Base-by-base conservation (phyloP, 92 coral and sea anemone species). In the Montipora capitata region DNA sequence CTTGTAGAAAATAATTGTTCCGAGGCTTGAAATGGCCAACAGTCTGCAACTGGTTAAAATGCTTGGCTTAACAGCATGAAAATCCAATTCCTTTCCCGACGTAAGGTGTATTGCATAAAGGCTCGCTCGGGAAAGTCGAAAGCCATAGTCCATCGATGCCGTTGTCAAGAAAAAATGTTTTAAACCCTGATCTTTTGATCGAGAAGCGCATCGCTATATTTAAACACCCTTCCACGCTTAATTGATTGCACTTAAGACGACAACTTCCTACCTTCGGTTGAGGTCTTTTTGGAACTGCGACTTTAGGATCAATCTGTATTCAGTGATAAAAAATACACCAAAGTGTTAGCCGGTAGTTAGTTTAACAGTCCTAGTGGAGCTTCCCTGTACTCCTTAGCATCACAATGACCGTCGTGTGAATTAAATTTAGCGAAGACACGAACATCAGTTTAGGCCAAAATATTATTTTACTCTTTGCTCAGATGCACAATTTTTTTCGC, bases 231-330 rank as follows among this genome's bases (percentile, higher is more conserved):
- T 90, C 73, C 88, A 80, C 76, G 84, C 79, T 80, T 65, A 61
- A 85, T 84, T 68, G 40, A 78, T 74, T 76, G 78, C 73, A 58
- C 74, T 76, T 72, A 67, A 75, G 56, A 59, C 10, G 41, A 74
- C 72, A 20, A 45, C 40, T 6, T 62, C 93, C 85, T 95, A 98
- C 99, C 99, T 98, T 98, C 40, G 98, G 99, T 35, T 96, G 98
- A 54, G 99, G 99, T 85, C 97, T 81, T 81, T 94, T 98, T 43
- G 99, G 98, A 4, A 98, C 96, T 49, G 99, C 99, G 57, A 95
- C 87, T 86, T 98, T 98, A 5, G 99, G 99, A 75, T 98, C 99
- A 49, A 98, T 95, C 99, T 98, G 94, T 90, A 76, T 75, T 54
- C 17, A 76, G 16, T 11, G 67, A 16, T 70, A 14, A 52, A 77